Evolutionary conservation across 2,113 vertebrate genomes (phyloP).

Genomic region (Lepisosteus oculatus): DNA sequence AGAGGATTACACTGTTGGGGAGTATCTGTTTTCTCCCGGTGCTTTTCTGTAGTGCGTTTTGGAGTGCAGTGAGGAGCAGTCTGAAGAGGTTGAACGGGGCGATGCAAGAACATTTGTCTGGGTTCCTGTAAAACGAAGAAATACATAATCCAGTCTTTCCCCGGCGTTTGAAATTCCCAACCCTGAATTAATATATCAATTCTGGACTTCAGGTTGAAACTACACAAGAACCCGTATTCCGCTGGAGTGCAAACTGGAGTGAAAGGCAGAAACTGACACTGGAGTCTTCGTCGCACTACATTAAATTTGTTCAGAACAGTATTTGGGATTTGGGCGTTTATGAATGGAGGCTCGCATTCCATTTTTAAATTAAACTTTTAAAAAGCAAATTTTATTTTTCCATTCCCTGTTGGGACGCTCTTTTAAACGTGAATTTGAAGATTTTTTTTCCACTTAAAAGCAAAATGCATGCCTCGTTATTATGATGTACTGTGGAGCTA

Average conservation of each 20-base stretch:
- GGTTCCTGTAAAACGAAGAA: background rate
- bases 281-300: constrained; percentile 3
- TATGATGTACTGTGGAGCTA: too few species aligned
- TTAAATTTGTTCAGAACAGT: constrained; percentile 7
- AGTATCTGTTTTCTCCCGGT: background rate
- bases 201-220: background rate
- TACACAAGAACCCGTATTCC: constrained; percentile 1
- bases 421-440: background rate
- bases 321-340: too few species aligned
- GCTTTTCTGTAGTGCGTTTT: constrained; percentile 9
- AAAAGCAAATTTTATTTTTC: too few species aligned
- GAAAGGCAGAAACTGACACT: background rate
- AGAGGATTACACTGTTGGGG: constrained; percentile 11
- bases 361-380: too few species aligned
- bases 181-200: too few species aligned
- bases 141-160: background rate
- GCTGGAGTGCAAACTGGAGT: background rate
- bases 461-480: too few species aligned
- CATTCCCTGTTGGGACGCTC: too few species aligned
- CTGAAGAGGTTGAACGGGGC: constrained; percentile 15
- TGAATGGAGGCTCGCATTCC: too few species aligned
- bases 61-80: constrained; percentile 2
- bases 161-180: too few species aligned
- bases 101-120: constrained; percentile 1
- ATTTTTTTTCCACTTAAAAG: background rate